Percentiles rank a stretch among this genome's conserved stretches.
Conservation (phyloP, 1,140 invertebrate genomes). For the Megalonaias nervosa region DNA sequence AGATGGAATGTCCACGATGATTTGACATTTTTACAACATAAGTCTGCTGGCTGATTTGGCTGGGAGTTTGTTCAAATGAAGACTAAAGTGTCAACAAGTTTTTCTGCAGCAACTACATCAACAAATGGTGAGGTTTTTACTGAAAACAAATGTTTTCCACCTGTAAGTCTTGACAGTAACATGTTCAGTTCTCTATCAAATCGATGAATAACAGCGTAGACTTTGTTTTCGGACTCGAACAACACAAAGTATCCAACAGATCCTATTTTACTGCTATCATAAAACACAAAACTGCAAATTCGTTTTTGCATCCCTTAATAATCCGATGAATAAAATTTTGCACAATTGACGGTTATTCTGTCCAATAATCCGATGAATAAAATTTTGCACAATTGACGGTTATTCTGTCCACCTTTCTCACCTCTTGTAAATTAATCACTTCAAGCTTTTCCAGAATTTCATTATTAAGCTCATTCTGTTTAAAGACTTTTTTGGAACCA, state of each 20-base stretch:
- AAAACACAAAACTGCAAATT: conserved; percentile 17
- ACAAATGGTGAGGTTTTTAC: no score
- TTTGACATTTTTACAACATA: no score
- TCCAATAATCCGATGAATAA: conserved; percentile 15
- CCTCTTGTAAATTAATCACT: conserved; percentile 1
- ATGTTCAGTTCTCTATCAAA: conserved; percentile 10
- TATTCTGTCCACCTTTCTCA: conserved; percentile 15
- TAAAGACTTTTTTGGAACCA: conserved; percentile 20
- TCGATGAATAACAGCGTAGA: conserved; percentile 13
- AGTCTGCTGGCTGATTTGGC: no score
- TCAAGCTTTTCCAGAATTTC: conserved; percentile 12
- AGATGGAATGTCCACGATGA: no score
- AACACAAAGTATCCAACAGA: conserved; percentile 22
- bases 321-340: no score
- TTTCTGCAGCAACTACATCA: no score
- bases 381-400: conserved; percentile 20
- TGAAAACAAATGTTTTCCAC: conserved; percentile 16
- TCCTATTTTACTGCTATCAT: conserved; percentile 5
- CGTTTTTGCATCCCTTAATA: conserved; percentile 14
- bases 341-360: no score
- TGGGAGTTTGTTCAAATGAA: no score
- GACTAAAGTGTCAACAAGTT: no score
- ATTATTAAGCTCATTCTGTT: conserved; percentile 6
- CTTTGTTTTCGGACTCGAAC: background rate
- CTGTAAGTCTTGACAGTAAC: conserved; percentile 18